Evolutionary conservation across 1,140 invertebrate genomes (phyloP).

Genomic region (Trinorchestia longiramus): DNA sequence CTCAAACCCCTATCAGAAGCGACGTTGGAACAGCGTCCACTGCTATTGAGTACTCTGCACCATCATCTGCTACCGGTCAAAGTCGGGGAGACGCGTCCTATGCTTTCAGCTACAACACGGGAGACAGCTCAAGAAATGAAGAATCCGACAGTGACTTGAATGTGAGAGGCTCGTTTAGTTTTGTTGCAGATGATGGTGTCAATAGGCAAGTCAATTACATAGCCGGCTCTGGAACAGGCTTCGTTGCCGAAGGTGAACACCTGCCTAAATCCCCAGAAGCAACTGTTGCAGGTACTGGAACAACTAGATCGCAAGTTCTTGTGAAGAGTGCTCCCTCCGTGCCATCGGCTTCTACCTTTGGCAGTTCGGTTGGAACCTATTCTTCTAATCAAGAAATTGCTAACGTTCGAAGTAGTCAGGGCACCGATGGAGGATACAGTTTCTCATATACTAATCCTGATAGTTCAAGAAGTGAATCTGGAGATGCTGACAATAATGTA

Average conservation of each 20-base stretch:
- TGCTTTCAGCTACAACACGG: conserved; percentile 60
- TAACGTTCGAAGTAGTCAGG: conserved; percentile 36
- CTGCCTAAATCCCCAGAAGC: not conserved
- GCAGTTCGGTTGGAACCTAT: not conserved
- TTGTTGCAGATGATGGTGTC: conserved; percentile 55
- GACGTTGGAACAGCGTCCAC: not conserved
- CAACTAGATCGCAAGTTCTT: not conserved
- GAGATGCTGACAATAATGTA: conserved; percentile 58
- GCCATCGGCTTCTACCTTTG: too few species aligned
- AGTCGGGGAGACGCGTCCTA: conserved; percentile 54
- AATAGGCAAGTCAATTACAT: conserved; percentile 53
- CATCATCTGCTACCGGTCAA: not conserved
- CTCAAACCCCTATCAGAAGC: not conserved
- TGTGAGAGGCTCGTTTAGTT: conserved; percentile 68
- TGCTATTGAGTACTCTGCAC: not conserved
- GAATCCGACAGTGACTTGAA: conserved; percentile 63
- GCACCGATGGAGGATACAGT: conserved; percentile 55
- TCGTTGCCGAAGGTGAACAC: conserved; percentile 56
- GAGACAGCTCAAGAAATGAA: conserved; percentile 64
- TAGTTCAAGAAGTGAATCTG: conserved; percentile 57
- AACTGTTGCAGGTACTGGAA: not conserved
- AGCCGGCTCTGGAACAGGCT: conserved; percentile 55
- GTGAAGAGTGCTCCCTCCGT: not conserved
- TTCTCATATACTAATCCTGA: conserved; percentile 57
- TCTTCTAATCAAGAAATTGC: conserved; percentile 50